phyloP scores from a whole-genome alignment of 2,888 invertebrate genomes.

The Meteorus cinctellus region DNA sequence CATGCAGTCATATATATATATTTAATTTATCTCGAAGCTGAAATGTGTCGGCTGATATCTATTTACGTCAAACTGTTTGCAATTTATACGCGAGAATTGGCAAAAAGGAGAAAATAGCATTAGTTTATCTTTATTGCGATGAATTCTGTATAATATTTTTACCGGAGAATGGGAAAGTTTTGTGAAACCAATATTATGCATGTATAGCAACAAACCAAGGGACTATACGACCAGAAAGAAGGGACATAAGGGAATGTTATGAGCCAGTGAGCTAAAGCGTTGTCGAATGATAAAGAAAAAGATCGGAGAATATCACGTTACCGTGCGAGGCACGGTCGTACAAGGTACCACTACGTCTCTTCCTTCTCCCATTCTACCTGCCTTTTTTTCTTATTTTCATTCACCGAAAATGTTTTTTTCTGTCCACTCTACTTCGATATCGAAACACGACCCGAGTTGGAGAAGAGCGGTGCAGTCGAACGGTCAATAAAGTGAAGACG shows the following conservation, averaged over 20 bases:
- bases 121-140: background rate
- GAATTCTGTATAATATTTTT: background rate
- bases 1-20: background rate
- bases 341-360: conserved; percentile 26
- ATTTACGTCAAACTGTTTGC: no score
- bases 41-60: no score
- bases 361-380: background rate
- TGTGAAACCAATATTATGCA: background rate
- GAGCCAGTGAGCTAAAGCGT: conserved; percentile 38
- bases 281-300: conserved; percentile 29
- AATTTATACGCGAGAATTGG: no score
- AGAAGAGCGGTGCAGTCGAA: conserved; percentile 20
- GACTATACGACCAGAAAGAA: conserved; percentile 33
- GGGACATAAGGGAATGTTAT: conserved; percentile 41
- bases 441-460: no score
- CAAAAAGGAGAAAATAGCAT: background rate
- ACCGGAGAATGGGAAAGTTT: background rate
- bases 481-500: conserved; percentile 59
- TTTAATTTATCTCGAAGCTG: no score
- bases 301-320: conserved; percentile 53
- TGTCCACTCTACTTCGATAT: background rate
- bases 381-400: conserved; percentile 14
- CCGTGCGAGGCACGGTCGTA: conserved; percentile 36
- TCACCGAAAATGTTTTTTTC: background rate
- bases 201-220: no score